Evolutionary conservation across 2,888 invertebrate genomes (phyloP), one percentile per base, ranked within the genome.

Genomic region (Lycophotia porphyrea): DNA sequence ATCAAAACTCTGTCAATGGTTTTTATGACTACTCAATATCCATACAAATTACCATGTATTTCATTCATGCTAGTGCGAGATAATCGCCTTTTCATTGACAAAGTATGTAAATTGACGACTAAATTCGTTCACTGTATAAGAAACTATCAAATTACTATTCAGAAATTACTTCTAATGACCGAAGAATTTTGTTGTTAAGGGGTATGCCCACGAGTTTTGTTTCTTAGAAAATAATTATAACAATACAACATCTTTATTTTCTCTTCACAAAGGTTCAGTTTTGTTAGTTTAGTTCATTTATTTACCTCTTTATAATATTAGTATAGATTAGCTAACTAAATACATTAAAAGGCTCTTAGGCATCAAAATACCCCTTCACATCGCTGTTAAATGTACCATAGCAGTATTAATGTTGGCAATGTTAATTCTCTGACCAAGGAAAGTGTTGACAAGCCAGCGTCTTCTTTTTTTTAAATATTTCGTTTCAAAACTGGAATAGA

Each of bases 21-120:
- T 44, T 5, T 42, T n/a, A 61, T 5, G 24, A 11, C n/a, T 31
- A 31, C 39, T 58, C 52, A 15, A 73, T 69, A 64, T 49, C n/a
- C 61, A 66, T 49, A 71, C 42, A 63, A 24, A 80, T 55, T n/a
- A 27, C n/a, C 2, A 18, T 39, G 31, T 21, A 55, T 52, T 76
- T 69, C 69, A 82, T 82, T 80, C 69, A 69, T 47, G n/a, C 31
- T 55, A 27, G 18, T 27, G 63, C 27, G 63, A 71, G 49, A 77
- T 60, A 82, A 24, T 13, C 34, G 39, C 24, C n/a, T 60, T 68
- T 84, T 68, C 80, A 71, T 79, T 84, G 58, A 84, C 4, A 47
- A 68, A 66, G 31, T 71, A 84, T 81, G 85, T 72, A 74, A 83
- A 83, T 84, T 60, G 55, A 70, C 74, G 49, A 66, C 63, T 81